Evolutionary conservation across 2,888 invertebrate genomes (phyloP).

Genomic region (Leistus spinibarbis): DNA sequence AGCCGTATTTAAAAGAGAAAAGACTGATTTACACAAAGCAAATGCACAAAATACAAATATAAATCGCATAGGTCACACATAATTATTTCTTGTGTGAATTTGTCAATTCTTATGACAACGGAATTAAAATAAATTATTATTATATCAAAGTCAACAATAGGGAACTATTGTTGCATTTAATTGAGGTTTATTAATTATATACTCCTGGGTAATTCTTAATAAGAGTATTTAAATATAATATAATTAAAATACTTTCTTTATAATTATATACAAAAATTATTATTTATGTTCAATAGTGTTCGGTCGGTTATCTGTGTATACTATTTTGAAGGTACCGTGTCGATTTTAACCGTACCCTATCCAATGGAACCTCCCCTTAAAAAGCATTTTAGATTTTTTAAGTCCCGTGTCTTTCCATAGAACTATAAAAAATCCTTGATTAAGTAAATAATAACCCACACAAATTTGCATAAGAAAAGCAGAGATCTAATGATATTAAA

Average conservation of each 20-base stretch:
- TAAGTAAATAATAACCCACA: too few relatives aligned
- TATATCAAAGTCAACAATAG: not conserved
- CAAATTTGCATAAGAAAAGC: not conserved
- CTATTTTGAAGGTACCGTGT: too few relatives aligned
- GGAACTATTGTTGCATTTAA: not conserved
- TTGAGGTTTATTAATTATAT: not conserved
- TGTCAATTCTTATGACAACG: not conserved
- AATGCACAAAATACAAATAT: not conserved
- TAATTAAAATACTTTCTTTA: too few relatives aligned
- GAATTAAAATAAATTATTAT: too few relatives aligned
- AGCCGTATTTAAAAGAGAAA: not conserved
- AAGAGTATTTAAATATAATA: not conserved
- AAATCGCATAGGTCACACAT: not conserved
- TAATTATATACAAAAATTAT: too few relatives aligned
- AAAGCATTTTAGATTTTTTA: too few relatives aligned
- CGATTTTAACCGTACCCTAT: too few relatives aligned
- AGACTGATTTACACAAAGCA: not conserved
- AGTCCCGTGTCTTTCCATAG: too few relatives aligned
- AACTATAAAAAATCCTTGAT: too few relatives aligned
- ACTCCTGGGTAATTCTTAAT: not conserved
- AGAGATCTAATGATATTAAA: not conserved
- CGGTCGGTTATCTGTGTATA: too few relatives aligned
- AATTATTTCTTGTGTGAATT: not conserved
- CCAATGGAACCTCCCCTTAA: too few relatives aligned
- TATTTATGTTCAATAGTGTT: too few relatives aligned